Percentiles rank a stretch among this genome's conserved stretches.
phyloP scores from a whole-genome alignment of 1,140 invertebrate genomes.

The Apis dorsata region DNA sequence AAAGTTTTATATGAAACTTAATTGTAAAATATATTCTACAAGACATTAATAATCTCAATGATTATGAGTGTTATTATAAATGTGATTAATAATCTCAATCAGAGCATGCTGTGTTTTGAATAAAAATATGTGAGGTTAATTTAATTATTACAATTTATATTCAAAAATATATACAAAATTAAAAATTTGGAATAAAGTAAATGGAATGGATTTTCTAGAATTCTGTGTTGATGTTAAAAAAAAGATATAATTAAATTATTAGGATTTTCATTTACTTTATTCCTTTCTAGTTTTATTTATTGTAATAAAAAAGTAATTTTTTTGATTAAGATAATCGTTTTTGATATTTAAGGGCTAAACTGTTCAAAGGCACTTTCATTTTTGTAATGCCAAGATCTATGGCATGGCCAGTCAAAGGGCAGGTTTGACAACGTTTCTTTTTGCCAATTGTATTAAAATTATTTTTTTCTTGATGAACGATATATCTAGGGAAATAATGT shows the following conservation, averaged over 20 bases:
- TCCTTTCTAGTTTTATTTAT: neutral
- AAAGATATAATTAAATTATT: neutral
- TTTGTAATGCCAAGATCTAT: constrained; percentile 70
- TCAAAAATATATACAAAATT: constrained; percentile 1
- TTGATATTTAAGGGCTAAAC: constrained; percentile 71
- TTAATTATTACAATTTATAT: neutral
- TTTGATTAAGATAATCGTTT: constrained; percentile 60
- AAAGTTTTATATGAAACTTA: too few species aligned
- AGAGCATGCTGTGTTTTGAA: neutral
- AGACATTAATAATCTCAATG: too few species aligned
- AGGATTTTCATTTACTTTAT: neutral
- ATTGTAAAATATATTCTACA: too few species aligned
- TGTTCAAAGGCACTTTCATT: constrained; percentile 62
- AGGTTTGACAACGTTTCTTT: constrained; percentile 61
- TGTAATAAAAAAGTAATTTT: neutral
- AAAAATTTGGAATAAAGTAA: neutral
- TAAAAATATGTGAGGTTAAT: neutral
- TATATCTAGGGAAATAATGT: constrained; percentile 72
- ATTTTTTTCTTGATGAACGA: constrained; percentile 65
- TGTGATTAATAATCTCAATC: too few species aligned
- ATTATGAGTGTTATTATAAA: too few species aligned
- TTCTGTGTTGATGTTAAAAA: neutral
- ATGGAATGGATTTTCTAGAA: neutral
- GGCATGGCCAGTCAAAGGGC: constrained; percentile 70
- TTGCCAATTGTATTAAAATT: constrained; percentile 33